Percentiles rank a stretch among this genome's conserved stretches.
Conservation (phyloP, 2,797 vertebrate genomes). For the Acanthurus tractus region DNA sequence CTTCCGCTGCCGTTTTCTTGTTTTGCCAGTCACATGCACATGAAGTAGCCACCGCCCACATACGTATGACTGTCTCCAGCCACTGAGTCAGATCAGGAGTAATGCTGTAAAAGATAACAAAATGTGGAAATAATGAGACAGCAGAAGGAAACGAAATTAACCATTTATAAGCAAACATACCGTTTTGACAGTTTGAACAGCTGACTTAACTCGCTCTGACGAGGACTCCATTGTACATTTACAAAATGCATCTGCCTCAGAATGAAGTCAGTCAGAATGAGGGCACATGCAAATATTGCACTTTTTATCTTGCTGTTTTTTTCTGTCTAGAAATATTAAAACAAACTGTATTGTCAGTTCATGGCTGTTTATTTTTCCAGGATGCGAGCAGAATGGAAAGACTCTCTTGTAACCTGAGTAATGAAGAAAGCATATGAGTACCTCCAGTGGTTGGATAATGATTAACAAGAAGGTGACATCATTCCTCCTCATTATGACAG, state of each 20-base stretch:
- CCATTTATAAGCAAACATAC: background rate
- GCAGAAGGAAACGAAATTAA: background rate
- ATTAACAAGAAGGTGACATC: conserved; percentile 69
- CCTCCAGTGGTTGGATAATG: conserved; percentile 47
- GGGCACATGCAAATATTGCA: conserved; percentile 2
- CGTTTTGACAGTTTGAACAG: conserved; percentile 1
- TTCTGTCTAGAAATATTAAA: conserved; percentile 29
- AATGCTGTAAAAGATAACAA: conserved; percentile 21
- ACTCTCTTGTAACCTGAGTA: conserved; percentile 3
- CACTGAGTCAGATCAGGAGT: conserved; percentile 15
- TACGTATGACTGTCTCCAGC: conserved; percentile 27
- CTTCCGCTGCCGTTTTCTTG: conserved; percentile 33
- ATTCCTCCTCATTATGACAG: conserved; percentile 46
- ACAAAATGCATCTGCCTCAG: background rate
- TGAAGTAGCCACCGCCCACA: conserved; percentile 37
- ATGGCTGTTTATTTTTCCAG: conserved; percentile 49
- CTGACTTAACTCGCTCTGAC: conserved; percentile 22
- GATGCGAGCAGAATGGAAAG: conserved; percentile 28
- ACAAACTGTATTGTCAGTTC: conserved; percentile 20
- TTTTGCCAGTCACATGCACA: conserved; percentile 53
- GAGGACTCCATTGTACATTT: conserved; percentile 30
- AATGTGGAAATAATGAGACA: conserved; percentile 35
- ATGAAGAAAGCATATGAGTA: conserved; percentile 40
- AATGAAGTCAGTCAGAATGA: conserved; percentile 32
- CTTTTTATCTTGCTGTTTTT: background rate